Evolutionary conservation across 2,888 invertebrate species (phyloP).

Genomic region (Caenorhabditis sp.): DNA sequence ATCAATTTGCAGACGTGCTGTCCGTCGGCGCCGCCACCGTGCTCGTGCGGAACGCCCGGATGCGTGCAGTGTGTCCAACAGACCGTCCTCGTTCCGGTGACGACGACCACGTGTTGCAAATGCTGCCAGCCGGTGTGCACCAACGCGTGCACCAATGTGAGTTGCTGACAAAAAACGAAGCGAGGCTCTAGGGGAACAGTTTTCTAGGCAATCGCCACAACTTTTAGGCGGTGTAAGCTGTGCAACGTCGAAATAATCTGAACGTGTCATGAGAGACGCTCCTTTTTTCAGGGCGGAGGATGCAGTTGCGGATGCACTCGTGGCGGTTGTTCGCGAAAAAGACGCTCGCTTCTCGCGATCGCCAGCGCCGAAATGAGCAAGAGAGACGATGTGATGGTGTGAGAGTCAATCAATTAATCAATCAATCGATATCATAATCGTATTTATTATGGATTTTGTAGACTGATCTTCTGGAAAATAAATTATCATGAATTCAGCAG

Average conservation of each 20-base stretch:
- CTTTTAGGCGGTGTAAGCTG: too few species aligned
- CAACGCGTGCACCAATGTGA: slow-evolving; percentile 67
- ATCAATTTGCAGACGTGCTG: slow-evolving; percentile 58
- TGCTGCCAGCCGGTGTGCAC: slow-evolving; percentile 73
- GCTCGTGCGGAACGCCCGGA: slow-evolving; percentile 63
- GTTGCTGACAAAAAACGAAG: neutral
- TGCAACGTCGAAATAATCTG: too few species aligned
- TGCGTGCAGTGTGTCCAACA: slow-evolving; percentile 61
- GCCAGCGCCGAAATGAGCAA: slow-evolving; percentile 65
- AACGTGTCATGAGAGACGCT: neutral
- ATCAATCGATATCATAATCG: too few species aligned
- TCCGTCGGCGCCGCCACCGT: slow-evolving; percentile 62
- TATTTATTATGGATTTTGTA: too few species aligned
- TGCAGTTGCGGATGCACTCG: slow-evolving; percentile 71
- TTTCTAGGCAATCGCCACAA: neutral
- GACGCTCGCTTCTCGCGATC: slow-evolving; percentile 64
- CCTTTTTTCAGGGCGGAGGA: slow-evolving; percentile 63
- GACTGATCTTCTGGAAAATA: too few species aligned
- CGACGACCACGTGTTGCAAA: slow-evolving; percentile 67
- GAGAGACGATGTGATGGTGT: too few species aligned
- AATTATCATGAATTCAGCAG: too few species aligned
- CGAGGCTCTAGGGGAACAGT: neutral
- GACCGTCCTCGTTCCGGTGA: slow-evolving; percentile 65
- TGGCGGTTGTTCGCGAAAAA: slow-evolving; percentile 69
- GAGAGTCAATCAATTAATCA: too few species aligned